Evolutionary conservation across 2,888 invertebrate genomes (phyloP), one percentile per base, ranked within the genome.

Genomic region (Eupithecia subfuscata): DNA sequence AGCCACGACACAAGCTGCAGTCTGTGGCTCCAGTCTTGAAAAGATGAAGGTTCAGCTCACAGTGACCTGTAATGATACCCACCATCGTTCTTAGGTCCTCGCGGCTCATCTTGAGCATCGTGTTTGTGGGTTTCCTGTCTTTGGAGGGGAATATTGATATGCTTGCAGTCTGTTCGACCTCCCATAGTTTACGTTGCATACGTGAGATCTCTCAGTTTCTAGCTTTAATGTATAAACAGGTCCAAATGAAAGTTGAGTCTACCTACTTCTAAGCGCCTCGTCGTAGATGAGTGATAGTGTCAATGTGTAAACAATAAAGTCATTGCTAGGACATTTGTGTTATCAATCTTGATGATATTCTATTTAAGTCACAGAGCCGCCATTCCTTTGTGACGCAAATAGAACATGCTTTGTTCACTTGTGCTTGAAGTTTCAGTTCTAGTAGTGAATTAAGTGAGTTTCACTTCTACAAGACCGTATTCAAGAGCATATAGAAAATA

Each of bases 401-500:
- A 25, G 25, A 60, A 25, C 12, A 12, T 60, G 25, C 60, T 25
- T 60, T 60, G 12, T 56, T 56, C n/a, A 56, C n/a, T 56, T 22
- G 2, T 22, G 11, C 22, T 60, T 25, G 12, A 60, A 25, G 60
- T 60, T 60, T 60, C 12, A 25, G 1, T n/a, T 60, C 60, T 56
- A 56, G 56, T 60, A 25, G 60, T 60, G 56, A 25, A 48, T 25
- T n/a, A 37, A 22, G 34, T 11, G 1, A 37, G 65, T 65, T 37
- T 40, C 40, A 22, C 56, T 64, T 74, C 63, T 71, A 63, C 37
- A 63, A 52, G 22, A 30, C 25, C 18, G 43, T 25, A 60, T 63
- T 65, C 16, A 69, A 18, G 18, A 65, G 1, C 43, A 18, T 48
- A n/a, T 63, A 67, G 56, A n/a, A 52, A 65, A 69, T 69, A 65